Conservation (phyloP, 2,797 vertebrate species). For the Sorex maritimensis region DNA sequence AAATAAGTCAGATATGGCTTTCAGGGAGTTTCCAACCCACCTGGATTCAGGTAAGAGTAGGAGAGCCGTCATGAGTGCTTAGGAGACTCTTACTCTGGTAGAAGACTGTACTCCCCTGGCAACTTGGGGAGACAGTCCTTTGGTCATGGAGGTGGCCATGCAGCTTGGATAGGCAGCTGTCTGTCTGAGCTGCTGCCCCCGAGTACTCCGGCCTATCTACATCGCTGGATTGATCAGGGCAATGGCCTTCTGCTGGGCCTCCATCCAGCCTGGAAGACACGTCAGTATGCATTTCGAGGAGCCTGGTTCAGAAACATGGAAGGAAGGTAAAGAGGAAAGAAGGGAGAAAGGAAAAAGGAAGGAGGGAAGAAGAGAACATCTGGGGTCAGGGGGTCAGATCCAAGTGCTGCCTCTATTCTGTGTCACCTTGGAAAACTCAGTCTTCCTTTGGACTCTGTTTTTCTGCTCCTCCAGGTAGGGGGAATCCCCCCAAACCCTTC, state of each 20-base stretch:
- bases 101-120: background rate
- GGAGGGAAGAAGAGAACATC: background rate
- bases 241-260: background rate
- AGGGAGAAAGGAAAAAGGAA: background rate
- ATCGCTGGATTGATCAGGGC: accelerated
- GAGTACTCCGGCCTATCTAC: background rate
- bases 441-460: slow-evolving; percentile 4
- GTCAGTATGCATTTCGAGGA: background rate
- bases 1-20: background rate
- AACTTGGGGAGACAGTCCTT: background rate
- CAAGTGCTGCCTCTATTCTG: background rate
- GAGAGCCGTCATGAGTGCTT: too few species aligned
- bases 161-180: background rate
- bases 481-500: background rate
- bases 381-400: background rate
- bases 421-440: background rate
- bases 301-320: background rate
- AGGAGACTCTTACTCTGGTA: background rate
- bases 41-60: background rate
- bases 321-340: background rate
- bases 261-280: background rate
- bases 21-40: background rate
- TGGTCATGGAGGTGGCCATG: too few species aligned
- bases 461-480: background rate
- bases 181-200: background rate